phyloP scores from a whole-genome alignment of 1,140 invertebrate genomes.

The Polyergus mexicanus region DNA sequence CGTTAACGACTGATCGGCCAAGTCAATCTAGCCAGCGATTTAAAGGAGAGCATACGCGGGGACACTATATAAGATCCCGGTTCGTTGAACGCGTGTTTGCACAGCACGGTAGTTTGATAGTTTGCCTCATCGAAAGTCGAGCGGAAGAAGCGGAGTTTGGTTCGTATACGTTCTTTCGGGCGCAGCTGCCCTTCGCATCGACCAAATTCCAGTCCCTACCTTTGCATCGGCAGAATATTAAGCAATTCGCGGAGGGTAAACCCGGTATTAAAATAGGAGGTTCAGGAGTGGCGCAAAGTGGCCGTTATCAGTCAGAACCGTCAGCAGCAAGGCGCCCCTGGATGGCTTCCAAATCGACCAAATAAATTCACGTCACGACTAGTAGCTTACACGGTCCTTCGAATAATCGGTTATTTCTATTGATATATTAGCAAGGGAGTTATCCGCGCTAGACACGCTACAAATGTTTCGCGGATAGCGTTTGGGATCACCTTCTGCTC shows the following conservation, averaged over 20 bases:
- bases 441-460: conserved; percentile 24
- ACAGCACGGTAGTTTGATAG: conserved; percentile 22
- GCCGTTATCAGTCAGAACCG: conserved; percentile 76
- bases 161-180: conserved; percentile 24
- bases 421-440: conserved; percentile 43
- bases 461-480: neutral
- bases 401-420: conserved; percentile 75
- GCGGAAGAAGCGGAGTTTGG: conserved; percentile 37
- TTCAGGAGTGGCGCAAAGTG: conserved; percentile 71
- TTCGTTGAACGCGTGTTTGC: conserved; percentile 45
- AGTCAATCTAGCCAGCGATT: conserved; percentile 50
- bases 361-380: conserved; percentile 79
- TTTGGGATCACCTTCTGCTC: neutral
- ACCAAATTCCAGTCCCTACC: conserved; percentile 61
- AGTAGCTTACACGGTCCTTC: conserved; percentile 68
- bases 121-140: conserved; percentile 43
- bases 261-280: conserved; percentile 78
- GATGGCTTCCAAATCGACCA: conserved; percentile 75
- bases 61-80: conserved; percentile 12
- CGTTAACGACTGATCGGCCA: conserved; percentile 51
- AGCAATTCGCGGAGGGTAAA: conserved; percentile 73
- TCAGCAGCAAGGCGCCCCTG: conserved; percentile 69
- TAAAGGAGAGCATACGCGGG: conserved; percentile 47
- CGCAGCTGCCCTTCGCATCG: conserved; percentile 32
- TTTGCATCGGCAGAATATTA: conserved; percentile 78